Conservation (phyloP, 2,888 invertebrate species). For the Stenurella melanura region DNA sequence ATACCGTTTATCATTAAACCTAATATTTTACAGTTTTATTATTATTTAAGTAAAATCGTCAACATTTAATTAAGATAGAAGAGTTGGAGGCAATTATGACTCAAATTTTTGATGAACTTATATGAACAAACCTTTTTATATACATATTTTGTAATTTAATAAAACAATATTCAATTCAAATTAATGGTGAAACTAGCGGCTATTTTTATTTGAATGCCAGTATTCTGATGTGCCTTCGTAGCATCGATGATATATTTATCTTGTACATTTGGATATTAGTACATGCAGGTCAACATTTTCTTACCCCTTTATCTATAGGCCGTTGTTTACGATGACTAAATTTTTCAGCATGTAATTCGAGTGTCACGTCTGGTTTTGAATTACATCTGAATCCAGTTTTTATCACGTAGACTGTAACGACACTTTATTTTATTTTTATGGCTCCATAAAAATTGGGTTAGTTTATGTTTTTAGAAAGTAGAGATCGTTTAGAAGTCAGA, state of each 20-base stretch:
- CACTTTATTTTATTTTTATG: neutral
- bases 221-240: neutral
- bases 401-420: neutral
- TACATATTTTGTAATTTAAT: too few species aligned
- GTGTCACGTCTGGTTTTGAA: neutral
- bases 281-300: constrained; percentile 12
- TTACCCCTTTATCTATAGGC: neutral
- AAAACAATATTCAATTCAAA: too few species aligned
- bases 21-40: too few species aligned
- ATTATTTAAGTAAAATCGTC: too few species aligned
- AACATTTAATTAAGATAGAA: too few species aligned
- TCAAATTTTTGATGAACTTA: too few species aligned
- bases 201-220: neutral
- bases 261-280: neutral
- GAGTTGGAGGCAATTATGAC: too few species aligned
- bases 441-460: too few species aligned
- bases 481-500: too few species aligned
- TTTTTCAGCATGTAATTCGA: constrained; percentile 14
- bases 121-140: too few species aligned
- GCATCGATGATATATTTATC: neutral
- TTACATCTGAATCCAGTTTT: constrained; percentile 9
- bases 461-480: too few species aligned
- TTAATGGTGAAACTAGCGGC: neutral
- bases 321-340: constrained; percentile 11
- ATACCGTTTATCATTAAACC: too few species aligned